Evolutionary conservation across 2,113 vertebrate genomes (phyloP).

Genomic region (Microcebus ravelobensis): DNA sequence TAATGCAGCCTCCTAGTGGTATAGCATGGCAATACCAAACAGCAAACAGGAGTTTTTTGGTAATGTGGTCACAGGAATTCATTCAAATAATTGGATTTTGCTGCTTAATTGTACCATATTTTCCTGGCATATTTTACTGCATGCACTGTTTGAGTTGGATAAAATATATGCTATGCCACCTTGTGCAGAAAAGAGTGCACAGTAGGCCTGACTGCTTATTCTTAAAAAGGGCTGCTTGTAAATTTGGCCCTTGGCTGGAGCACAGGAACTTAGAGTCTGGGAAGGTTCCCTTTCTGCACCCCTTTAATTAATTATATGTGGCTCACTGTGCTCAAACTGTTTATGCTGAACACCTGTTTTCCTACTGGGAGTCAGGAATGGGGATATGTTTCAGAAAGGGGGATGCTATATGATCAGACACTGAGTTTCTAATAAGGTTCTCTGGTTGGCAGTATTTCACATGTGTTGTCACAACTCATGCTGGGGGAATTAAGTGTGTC

Average conservation of each 20-base stretch:
- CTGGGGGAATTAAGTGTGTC: neutral
- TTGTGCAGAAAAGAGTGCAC: neutral
- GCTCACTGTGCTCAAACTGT: neutral
- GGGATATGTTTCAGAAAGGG: neutral
- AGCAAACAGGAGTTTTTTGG: neutral
- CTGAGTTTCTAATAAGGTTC: neutral
- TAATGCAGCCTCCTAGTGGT: neutral
- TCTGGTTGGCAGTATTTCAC: neutral
- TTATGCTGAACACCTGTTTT: slow-evolving; percentile 2
- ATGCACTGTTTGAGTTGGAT: neutral
- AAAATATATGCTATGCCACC: neutral
- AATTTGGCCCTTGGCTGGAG: neutral
- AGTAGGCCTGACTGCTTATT: neutral
- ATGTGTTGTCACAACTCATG: neutral
- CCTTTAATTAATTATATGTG: neutral
- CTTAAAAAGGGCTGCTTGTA: neutral
- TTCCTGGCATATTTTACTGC: neutral
- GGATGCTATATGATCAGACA: neutral
- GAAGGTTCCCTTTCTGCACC: neutral
- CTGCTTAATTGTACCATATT: neutral
- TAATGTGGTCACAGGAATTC: neutral
- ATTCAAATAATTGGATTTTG: neutral
- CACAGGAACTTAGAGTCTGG: neutral
- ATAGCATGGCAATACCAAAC: neutral
- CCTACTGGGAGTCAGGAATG: neutral